Percentiles rank a stretch among this genome's conserved stretches.
phyloP scores from a whole-genome alignment of 30 jellyfish, hydroid and myxozoan species.

The Aurelia sp. region DNA sequence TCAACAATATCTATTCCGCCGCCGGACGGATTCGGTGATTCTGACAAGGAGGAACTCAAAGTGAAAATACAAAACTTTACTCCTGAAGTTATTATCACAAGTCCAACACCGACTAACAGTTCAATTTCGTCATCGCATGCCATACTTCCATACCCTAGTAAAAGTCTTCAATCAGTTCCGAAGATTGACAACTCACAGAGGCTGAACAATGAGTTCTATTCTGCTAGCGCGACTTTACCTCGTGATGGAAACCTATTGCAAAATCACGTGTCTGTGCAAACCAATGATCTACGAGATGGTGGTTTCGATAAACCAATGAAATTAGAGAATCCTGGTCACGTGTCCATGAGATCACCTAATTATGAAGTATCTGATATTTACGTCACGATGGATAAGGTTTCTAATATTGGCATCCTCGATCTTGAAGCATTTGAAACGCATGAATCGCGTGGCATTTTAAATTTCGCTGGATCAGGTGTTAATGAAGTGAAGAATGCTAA shows the following conservation, averaged over 20 bases:
- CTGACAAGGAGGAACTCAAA: slow-evolving; percentile 8
- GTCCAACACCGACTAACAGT: slow-evolving; percentile 80
- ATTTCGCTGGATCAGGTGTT: too few species aligned
- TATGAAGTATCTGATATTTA: slow-evolving; percentile 46
- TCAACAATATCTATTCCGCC: slow-evolving; percentile 84
- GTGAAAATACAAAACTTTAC: background rate
- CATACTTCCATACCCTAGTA: background rate
- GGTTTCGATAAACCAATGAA: slow-evolving; percentile 16
- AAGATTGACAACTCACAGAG: slow-evolving; percentile 46
- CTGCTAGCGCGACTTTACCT: slow-evolving; percentile 2
- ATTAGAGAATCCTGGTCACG: slow-evolving; percentile 61
- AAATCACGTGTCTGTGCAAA: slow-evolving; percentile 72
- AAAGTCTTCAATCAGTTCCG: slow-evolving; percentile 5
- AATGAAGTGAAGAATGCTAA: background rate
- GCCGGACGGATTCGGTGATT: slow-evolving; percentile 74
- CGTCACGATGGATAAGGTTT: slow-evolving; percentile 36
- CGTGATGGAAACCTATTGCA: slow-evolving; percentile 58
- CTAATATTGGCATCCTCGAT: slow-evolving; percentile 34
- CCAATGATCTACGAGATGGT: slow-evolving; percentile 55
- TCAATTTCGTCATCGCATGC: slow-evolving; percentile 38
- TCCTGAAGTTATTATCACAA: slow-evolving; percentile 68
- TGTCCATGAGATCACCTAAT: slow-evolving; percentile 65
- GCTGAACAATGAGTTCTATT: slow-evolving; percentile 52
- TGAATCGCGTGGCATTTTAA: slow-evolving; percentile 1
- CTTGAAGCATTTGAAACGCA: background rate